Evolutionary conservation across 2,797 vertebrate species (phyloP), one percentile per base, ranked within the genome.

Genomic region (Chloroceryle inda): DNA sequence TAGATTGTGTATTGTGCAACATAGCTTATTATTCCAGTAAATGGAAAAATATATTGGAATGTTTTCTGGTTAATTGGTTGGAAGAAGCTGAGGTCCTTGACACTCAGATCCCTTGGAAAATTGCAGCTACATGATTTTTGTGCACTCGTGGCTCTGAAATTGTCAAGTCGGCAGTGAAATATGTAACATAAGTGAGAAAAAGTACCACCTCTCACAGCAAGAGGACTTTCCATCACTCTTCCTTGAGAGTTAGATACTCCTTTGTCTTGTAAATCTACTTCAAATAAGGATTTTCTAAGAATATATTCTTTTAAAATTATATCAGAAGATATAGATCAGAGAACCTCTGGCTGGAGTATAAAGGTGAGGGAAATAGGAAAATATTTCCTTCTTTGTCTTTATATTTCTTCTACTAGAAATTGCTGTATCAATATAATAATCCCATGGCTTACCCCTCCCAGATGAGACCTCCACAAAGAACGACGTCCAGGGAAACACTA

Each of bases 51-150:
- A 67, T n/a, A 85, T 53, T 93, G 69, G 47, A 94, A 88, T 96
- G 45, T 87, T 78, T 96, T 97, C 84, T 96, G 56, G 55, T 90
- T 97, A 94, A 96, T 91, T 96, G 61, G 27, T 89, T 94, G 86
- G 92, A 88, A 83, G 64, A 94, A 95, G 61, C 63, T 86, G 56
- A 96, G 85, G 62, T 88, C 27, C 71, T 73, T 94, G 71, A 77
- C 86, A 86, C 89, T 90, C 89, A 91, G 77, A 85, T 96, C 78
- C 81, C 96, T 92, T 95, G 63, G 76, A 96, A 92, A 93, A 72
- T 94, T 94, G 71, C 94, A 92, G 76, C 93, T 90, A 29, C 45
- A 16, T 89, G 93, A 83, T 91, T 85, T 95, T 94, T 96, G 89
- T 96, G 85, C 82, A 63, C 62, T 95, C 35, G 27, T 63, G 40